Evolutionary conservation across 2,888 invertebrate genomes (phyloP), one percentile per base, ranked within the genome.

Genomic region (Heliconius cydno): DNA sequence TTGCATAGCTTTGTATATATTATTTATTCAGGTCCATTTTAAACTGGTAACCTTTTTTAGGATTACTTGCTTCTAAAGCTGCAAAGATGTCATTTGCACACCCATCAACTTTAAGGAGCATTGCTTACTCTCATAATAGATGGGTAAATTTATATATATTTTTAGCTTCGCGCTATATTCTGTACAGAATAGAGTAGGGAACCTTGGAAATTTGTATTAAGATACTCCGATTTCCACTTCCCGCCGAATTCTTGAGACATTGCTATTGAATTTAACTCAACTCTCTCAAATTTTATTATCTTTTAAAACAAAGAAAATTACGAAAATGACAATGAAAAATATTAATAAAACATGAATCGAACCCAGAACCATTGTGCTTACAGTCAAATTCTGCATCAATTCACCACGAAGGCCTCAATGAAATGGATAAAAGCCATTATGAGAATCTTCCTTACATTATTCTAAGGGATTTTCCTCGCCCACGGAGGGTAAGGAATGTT

Each of bases 401-500:
- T 15, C 10, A 5, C 25, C 63, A 63, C 25, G 63, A 63, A 63
- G 28, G 13, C 25, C 15, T 28, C 41, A 25, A 46, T 9, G 13
- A 7, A n/a, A 41, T 25, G n/a, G n/a, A 68, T 5, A 15, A 70
- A 70, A 70, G 70, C 38, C n/a, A 41, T 70, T 70, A 70, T 70
- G 25, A 28, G 19, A 70, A 38, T 38, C 41, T 70, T 46, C 6
- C 41, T 25, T 28, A 46, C 41, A 70, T 70, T 46, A 70, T 70
- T 70, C 41, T 25, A 28, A 70, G 25, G 68, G 41, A 46, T 41
- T 68, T 68, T 41, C 9, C 15, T 41, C 70, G 70, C 70, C 41
- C 25, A 7, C 70, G 70, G n/a, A 75, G 75, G 46, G 76, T 74
- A 74, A 63, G 74, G 76, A 77, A 79, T 79, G 81, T 80, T 60